These are phyloP conservation scores for Tigriopus californicus DNA, from an alignment of 2,888 invertebrate genomes.

Conservation along the genomic window DNA sequence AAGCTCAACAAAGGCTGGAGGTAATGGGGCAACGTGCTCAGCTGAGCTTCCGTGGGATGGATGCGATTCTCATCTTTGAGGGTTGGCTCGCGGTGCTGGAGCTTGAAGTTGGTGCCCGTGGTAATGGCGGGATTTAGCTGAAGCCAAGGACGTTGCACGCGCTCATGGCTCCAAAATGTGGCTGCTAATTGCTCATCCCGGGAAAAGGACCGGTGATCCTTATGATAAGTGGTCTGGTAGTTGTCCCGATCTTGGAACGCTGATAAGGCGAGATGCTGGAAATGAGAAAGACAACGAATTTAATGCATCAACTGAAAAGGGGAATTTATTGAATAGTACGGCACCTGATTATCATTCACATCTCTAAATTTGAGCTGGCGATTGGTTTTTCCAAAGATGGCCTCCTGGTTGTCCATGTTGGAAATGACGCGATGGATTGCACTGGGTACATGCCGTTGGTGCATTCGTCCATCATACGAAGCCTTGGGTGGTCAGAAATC, in stretches of 20 bases:
- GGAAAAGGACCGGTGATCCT: constrained; percentile 7
- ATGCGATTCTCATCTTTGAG: not conserved
- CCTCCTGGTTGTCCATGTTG: constrained; percentile 8
- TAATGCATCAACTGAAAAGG: no score
- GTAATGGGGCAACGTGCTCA: constrained; percentile 12
- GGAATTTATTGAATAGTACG: not conserved
- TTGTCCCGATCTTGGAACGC: constrained; percentile 3
- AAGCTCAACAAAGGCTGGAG: not conserved
- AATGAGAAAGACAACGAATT: no score
- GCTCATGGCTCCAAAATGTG: not conserved
- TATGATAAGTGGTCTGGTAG: constrained; percentile 11
- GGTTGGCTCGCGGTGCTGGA: not conserved
- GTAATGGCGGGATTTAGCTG: not conserved
- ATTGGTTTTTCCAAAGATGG: constrained; percentile 8
- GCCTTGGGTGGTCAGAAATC: no score
- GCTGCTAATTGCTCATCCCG: not conserved
- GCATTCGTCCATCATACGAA: no score
- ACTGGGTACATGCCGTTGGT: not conserved
- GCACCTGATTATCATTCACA: not conserved
- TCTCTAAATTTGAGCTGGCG: constrained; percentile 4
- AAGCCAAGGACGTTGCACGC: constrained; percentile 3
- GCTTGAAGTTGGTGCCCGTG: not conserved
- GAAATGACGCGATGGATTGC: not conserved
- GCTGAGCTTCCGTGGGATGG: constrained; percentile 12
- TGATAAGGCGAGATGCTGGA: not conserved